Conservation (phyloP, 2,113 vertebrate genomes). For the Sclerurus mexicanus region DNA sequence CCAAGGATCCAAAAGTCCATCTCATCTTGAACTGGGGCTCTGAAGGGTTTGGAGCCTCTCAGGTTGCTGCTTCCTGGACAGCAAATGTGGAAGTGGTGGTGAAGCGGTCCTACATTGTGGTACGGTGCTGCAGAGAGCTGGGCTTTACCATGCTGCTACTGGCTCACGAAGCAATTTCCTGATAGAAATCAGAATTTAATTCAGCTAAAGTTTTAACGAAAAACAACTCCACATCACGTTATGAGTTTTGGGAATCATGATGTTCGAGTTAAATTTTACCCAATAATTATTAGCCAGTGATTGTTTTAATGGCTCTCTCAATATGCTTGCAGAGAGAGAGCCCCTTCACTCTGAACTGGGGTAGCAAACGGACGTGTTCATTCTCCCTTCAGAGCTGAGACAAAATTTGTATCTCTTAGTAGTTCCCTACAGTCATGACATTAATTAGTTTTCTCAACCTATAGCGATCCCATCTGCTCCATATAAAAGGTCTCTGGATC, state of each 20-base stretch:
- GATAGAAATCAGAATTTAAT: background rate
- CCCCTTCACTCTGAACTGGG: background rate
- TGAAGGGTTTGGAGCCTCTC: background rate
- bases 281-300: background rate
- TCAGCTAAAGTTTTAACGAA: background rate
- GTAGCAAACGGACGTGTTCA: fast-evolving
- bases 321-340: background rate
- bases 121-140: background rate
- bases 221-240: background rate
- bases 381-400: background rate
- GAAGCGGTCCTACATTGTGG: background rate
- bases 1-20: background rate
- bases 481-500: background rate
- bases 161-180: background rate
- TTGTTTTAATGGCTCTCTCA: background rate
- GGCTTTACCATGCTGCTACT: fast-evolving
- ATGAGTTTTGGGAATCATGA: background rate
- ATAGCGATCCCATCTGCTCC: background rate
- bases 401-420: background rate
- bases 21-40: background rate
- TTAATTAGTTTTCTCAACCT: background rate
- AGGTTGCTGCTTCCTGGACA: background rate
- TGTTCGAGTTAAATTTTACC: background rate
- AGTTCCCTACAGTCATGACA: background rate
- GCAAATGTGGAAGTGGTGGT: background rate